A percentile compares a stretch with the other conserved stretches of the same genome.
These are phyloP conservation scores for Stenchaetothrips biformis DNA, from an alignment of 2,888 invertebrate genomes.

Conservation along the genomic window DNA sequence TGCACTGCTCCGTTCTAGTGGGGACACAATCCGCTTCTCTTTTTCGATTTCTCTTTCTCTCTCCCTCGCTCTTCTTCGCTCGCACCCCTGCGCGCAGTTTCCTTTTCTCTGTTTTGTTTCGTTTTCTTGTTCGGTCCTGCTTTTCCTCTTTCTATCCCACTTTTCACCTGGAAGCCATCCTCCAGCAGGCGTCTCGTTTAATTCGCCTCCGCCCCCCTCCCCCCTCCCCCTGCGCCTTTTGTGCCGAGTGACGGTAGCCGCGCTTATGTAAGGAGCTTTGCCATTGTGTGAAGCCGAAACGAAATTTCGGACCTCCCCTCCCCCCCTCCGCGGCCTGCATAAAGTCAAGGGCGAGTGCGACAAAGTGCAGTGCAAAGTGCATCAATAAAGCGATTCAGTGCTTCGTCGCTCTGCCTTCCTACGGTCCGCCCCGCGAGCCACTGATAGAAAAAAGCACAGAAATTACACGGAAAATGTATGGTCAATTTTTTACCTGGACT, in stretches of 20 bases:
- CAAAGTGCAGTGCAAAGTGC: neutral
- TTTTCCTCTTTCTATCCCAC: neutral
- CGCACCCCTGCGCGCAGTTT: neutral
- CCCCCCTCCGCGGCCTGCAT: neutral
- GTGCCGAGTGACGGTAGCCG: neutral
- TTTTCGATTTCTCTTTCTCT: neutral
- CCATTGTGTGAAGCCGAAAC: neutral
- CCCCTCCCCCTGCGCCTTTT: neutral
- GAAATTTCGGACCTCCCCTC: neutral
- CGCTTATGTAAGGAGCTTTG: neutral
- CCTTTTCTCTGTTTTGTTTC: neutral
- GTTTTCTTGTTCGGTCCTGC: neutral
- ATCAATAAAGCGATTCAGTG: too few relatives aligned
- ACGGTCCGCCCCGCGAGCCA: too few relatives aligned
- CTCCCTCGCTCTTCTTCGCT: neutral
- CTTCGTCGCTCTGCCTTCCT: too few relatives aligned
- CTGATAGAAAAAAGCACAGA: too few relatives aligned
- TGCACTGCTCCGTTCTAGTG: constrained; percentile 13
- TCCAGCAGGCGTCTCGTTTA: too few relatives aligned
- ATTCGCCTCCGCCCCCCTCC: neutral
- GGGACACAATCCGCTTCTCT: constrained; percentile 3
- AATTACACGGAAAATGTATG: too few relatives aligned
- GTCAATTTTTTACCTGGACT: too few relatives aligned
- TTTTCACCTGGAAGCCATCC: too few relatives aligned
- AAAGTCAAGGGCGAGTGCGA: neutral